Evolutionary conservation across 1,140 invertebrate species (phyloP), one percentile per base, ranked within the genome.

Genomic region (Drosophila sechellia): DNA sequence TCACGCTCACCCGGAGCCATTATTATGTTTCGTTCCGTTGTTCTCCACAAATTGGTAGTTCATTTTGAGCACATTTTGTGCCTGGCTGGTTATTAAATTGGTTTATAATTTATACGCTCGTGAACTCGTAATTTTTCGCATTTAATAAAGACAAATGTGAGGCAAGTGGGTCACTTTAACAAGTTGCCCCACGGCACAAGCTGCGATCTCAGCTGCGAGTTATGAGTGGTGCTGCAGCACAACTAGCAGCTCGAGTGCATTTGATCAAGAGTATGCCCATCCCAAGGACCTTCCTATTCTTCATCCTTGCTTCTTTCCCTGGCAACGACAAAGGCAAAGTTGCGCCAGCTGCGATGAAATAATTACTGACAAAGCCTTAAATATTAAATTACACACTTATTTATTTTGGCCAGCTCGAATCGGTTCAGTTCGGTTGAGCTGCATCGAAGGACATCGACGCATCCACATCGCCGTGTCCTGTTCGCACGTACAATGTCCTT

Each of bases 321-420:
- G 72, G 55, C 52, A 71, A 61, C 61, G 48, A 43, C 65, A 42
- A 78, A 53, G 40, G 37, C 34, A 64, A 69, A 83, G 79, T 87
- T 81, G 58, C 56, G 42, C 49, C 73, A 70, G 63, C 79, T 70
- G 60, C 77, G 72, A 64, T 66, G 77, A 84, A 89, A 84, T 87
- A 89, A 87, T 87, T 87, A 87, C 84, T 84, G 61, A 77, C 84
- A 84, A 89, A 79, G 84, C 72, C 79, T 66, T 84, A 89, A 90
- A 87, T 87, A 87, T 87, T 87, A 84, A 87, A 87, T 87, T 87
- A 90, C 84, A 90, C 80, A 80, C 72, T 87, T 87, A 84, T 89
- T 87, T 87, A 83, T 74, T 84, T 84, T 87, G 74, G 46, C 69
- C 55, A 70, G 77, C 46, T 55, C 53, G 27, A 35, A 40, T n/a